Evolutionary conservation across 2,113 vertebrate genomes (phyloP).

Genomic region (Dryoscopus gambensis): DNA sequence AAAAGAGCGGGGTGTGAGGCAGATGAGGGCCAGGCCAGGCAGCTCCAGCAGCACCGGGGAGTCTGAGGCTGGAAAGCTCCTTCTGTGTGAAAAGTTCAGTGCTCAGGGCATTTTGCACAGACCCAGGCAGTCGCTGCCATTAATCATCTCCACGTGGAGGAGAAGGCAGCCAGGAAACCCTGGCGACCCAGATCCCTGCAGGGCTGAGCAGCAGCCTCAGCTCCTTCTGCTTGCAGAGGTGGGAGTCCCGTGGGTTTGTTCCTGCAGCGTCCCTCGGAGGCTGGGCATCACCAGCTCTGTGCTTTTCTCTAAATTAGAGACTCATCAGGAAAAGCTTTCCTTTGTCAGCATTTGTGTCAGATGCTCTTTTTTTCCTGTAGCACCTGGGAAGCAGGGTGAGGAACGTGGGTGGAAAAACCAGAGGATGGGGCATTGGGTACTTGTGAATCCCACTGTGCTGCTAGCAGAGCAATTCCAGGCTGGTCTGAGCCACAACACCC

Average conservation of each 20-base stretch:
- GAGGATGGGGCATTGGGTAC: neutral
- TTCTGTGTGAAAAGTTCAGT: neutral
- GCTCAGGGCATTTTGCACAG: neutral
- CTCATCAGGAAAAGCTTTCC: neutral
- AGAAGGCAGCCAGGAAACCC: neutral
- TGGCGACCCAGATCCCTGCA: neutral
- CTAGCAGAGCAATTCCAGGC: neutral
- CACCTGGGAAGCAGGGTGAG: neutral
- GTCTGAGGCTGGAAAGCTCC: neutral
- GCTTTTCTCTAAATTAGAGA: neutral
- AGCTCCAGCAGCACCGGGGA: neutral
- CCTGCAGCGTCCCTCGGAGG: neutral
- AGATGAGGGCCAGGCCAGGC: neutral
- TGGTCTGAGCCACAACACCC: neutral
- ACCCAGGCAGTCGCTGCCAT: neutral
- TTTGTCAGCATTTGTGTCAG: neutral
- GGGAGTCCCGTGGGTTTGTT: accelerated
- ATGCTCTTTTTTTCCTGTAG: neutral
- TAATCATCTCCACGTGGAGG: neutral
- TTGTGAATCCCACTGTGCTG: accelerated
- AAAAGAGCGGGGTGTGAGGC: neutral
- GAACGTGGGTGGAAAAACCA: neutral
- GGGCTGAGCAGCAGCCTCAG: neutral
- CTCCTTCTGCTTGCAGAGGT: neutral
- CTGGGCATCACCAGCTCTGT: neutral